A percentile compares a stretch with the other conserved stretches of the same genome.
phyloP scores from a whole-genome alignment of 2,797 vertebrate species.

The Sandelia bainsii region DNA sequence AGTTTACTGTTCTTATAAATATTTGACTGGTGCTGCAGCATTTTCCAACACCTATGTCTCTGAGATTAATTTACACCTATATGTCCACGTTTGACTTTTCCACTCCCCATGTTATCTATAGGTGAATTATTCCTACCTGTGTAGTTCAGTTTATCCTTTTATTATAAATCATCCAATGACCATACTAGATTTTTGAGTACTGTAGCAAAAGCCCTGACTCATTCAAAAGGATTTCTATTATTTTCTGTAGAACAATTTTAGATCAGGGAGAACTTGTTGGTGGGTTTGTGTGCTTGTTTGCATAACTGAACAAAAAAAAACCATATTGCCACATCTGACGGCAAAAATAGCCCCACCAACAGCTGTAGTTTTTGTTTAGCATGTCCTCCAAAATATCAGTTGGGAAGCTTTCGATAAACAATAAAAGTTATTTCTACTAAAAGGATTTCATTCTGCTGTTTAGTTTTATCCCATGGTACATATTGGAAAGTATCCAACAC shows the following conservation, averaged over 20 bases:
- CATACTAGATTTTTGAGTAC: neutral
- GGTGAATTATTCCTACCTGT: neutral
- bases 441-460: conserved; percentile 4
- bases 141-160: neutral
- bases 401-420: neutral
- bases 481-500: conserved; percentile 14
- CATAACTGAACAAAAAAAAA: conserved; percentile 1
- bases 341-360: neutral
- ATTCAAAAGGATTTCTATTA: neutral
- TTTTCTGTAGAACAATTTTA: neutral
- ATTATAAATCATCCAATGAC: neutral
- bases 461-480: neutral
- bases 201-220: neutral
- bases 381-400: neutral
- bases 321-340: neutral
- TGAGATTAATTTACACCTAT: conserved; percentile 20
- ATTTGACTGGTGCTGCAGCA: conserved; percentile 14
- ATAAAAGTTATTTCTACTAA: neutral
- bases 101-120: neutral
- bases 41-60: conserved; percentile 47
- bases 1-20: conserved; percentile 37
- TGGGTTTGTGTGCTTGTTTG: neutral
- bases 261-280: conserved; percentile 1
- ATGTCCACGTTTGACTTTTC: conserved; percentile 31
- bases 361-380: neutral